Evolutionary conservation across 2,888 invertebrate genomes (phyloP).

Genomic region (Cephonodes hylas): DNA sequence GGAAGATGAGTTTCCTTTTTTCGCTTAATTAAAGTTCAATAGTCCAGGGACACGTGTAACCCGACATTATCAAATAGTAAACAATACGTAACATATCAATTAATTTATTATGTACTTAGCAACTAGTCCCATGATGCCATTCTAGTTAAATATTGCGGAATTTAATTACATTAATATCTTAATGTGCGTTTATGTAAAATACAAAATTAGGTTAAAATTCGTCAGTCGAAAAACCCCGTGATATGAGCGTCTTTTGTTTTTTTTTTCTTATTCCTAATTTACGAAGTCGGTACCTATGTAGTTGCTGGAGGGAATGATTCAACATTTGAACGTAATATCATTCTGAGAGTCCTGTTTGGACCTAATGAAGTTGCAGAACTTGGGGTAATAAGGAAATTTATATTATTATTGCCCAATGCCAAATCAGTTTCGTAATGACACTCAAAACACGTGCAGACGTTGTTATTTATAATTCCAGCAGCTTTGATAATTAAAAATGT

Average conservation of each 20-base stretch:
- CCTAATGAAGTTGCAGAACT: no score
- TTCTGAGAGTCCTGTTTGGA: no score
- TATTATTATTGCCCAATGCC: background rate
- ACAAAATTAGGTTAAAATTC: background rate
- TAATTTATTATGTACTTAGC: background rate
- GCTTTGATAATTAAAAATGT: background rate
- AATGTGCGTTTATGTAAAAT: background rate
- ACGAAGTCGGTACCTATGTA: no score
- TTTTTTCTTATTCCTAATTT: no score
- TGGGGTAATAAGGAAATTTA: background rate
- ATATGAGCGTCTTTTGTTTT: no score
- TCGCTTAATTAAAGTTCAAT: slow-evolving; percentile 16
- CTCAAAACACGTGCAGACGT: background rate
- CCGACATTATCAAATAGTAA: slow-evolving; percentile 24
- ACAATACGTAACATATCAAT: slow-evolving; percentile 13
- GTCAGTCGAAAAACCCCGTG: no score
- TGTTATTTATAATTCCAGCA: background rate
- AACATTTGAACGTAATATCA: no score
- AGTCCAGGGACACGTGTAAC: slow-evolving; percentile 26
- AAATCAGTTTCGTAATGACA: background rate
- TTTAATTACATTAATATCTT: background rate
- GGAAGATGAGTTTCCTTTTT: background rate
- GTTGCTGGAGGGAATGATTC: no score
- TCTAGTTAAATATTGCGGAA: background rate
- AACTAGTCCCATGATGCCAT: background rate